A percentile compares a stretch with the other conserved stretches of the same genome.
These are phyloP conservation scores for Callionymus lyra DNA, from an alignment of 2,113 vertebrate species.

Conservation along the genomic window DNA sequence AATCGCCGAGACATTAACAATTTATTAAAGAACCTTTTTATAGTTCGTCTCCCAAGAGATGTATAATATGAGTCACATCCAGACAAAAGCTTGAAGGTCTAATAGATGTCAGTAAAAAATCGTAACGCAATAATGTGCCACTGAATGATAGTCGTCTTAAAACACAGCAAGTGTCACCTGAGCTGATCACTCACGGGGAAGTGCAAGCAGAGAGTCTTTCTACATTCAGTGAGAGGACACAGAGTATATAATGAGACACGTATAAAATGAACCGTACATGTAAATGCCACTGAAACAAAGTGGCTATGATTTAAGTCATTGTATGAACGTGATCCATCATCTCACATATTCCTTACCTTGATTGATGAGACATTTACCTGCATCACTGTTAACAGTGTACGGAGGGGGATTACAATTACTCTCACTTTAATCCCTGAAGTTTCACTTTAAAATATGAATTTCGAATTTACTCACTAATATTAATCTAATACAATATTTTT, in stretches of 20 bases:
- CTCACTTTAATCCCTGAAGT: constrained; percentile 17
- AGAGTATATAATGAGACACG: no score
- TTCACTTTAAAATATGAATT: no score
- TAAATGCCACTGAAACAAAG: no score
- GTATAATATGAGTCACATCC: constrained; percentile 64
- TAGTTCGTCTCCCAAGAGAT: constrained; percentile 64
- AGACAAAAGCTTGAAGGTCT: constrained; percentile 57
- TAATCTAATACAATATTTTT: no score
- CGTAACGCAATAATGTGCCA: constrained; percentile 73
- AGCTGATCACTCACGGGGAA: no score
- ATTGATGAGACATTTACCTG: constrained; percentile 43
- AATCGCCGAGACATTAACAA: constrained; percentile 67
- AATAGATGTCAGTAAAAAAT: constrained; percentile 70
- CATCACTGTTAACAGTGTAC: constrained; percentile 12
- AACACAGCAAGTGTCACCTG: no score
- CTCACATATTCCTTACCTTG: constrained; percentile 28
- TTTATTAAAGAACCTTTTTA: constrained; percentile 66
- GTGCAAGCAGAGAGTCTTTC: no score
- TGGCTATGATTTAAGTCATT: no score
- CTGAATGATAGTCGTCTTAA: constrained; percentile 49
- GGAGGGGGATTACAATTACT: no score
- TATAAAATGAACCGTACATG: no score
- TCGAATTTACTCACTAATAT: no score
- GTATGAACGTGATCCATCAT: constrained; percentile 26
- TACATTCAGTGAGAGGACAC: no score